Base-by-base conservation (phyloP, 2,113 vertebrate genomes). In the Alces alces region DNA sequence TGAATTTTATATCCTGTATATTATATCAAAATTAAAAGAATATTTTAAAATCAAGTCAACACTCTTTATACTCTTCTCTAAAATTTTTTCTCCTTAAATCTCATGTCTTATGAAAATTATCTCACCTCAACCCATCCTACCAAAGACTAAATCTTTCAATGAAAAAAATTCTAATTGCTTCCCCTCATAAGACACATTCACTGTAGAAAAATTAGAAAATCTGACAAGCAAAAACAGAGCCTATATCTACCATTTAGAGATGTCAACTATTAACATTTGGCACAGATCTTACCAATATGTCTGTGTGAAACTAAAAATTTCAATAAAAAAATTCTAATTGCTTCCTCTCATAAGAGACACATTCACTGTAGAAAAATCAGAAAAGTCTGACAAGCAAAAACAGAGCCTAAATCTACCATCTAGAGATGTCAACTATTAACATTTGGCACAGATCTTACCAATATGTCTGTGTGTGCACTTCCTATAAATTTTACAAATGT, bases 31-130 rank as follows among this genome's bases (percentile, higher is more conserved):
- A 54, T 96, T 96, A 90, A 96, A 80, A 61, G 27, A 84, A 30
- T 82, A 88, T 87, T 96, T 95, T 96, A 45, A 94, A 94, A 88
- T 47, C 55, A 83, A 92, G 19, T 88, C 66, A 79, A 54, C 58
- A 50, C 58, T 36, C n/a, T 78, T 89, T 61, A 58, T 70, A 87
- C 33, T 96, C 28, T 55, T 92, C 83, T 79, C 28, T 89, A 78
- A 79, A 58, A 45, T 5, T 36, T 96, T 73, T 84, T 43, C 47
- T 82, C 27, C 50, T 93, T 94, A 92, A 89, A 86, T 94, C 61
- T 89, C 17, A 57, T 45, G 13, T 92, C 54, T 86, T 88, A 73
- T 36, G 39, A 96, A 96, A 89, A 92, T n/a, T 86, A 10, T 92
- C 70, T 93, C 54, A 61, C 27, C 33, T 23, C 21, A 84, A 9